These are phyloP conservation scores for Fabriciana adippe DNA, from an alignment of 2,888 invertebrate genomes.

Conservation along the genomic window DNA sequence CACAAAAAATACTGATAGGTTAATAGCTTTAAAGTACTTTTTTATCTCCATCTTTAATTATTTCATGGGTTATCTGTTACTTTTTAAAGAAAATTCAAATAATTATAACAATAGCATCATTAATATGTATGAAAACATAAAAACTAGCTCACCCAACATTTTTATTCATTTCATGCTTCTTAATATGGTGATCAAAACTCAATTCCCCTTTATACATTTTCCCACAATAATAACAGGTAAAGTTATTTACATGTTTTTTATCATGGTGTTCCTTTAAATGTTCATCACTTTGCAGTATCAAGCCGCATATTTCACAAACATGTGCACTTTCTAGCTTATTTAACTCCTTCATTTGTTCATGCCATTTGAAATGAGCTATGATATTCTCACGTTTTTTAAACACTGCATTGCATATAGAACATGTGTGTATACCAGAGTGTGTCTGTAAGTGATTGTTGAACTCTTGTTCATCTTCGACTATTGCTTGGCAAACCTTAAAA, in stretches of 20 bases:
- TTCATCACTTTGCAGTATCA: constrained; percentile 51
- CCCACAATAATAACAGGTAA: constrained; percentile 71
- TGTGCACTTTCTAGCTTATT: constrained; percentile 47
- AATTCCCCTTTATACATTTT: constrained; percentile 62
- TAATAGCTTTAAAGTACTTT: no score
- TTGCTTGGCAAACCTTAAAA: constrained; percentile 64
- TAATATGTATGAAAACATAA: neutral
- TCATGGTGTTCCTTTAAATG: constrained; percentile 56
- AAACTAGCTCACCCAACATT: constrained; percentile 44
- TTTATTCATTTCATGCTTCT: constrained; percentile 63
- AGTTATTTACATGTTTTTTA: constrained; percentile 60
- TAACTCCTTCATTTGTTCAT: constrained; percentile 48
- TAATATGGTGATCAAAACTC: constrained; percentile 65
- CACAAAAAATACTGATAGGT: no score
- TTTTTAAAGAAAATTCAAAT: no score
- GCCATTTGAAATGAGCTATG: constrained; percentile 60
- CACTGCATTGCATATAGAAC: constrained; percentile 59
- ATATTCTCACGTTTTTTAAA: constrained; percentile 63
- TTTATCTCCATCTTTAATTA: no score
- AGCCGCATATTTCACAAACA: constrained; percentile 67
- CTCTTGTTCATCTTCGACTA: constrained; percentile 58
- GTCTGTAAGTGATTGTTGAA: constrained; percentile 59
- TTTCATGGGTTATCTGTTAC: no score
- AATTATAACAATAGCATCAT: neutral
- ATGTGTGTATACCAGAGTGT: constrained; percentile 61